Evolutionary conservation across 2,797 vertebrate genomes (phyloP).

Genomic region (Brachymystax lenok): DNA sequence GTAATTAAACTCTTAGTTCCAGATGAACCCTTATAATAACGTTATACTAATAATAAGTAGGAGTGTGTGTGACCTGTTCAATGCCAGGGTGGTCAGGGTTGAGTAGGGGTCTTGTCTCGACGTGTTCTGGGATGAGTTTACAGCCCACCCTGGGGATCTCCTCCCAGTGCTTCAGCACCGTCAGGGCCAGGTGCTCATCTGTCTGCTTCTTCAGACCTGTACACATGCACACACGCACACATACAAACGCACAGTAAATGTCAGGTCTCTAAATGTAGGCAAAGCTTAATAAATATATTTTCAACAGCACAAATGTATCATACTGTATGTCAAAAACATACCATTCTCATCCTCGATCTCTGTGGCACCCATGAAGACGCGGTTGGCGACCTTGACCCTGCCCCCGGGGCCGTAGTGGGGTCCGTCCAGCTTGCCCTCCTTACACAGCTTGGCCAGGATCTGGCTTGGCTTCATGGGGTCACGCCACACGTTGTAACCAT

Average conservation of each 20-base stretch:
- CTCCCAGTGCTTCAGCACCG: constrained; percentile 89
- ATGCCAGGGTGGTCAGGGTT: constrained; percentile 96
- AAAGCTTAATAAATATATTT: background rate
- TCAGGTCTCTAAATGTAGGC: background rate
- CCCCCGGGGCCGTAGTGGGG: constrained; percentile 92
- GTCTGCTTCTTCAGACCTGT: constrained; percentile 92
- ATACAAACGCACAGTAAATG: background rate
- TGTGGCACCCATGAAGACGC: constrained; percentile 84
- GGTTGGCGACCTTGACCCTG: constrained; percentile 90
- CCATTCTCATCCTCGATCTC: constrained; percentile 96
- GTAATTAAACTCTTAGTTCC: no score
- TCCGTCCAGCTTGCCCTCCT: constrained; percentile 90
- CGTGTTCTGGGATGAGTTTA: constrained; percentile 90
- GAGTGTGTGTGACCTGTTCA: constrained; percentile 80
- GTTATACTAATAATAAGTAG: background rate
- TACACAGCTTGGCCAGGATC: constrained; percentile 90
- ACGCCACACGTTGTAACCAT: constrained; percentile 94
- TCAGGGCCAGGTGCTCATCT: constrained; percentile 91
- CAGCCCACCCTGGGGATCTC: constrained; percentile 90
- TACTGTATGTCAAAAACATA: constrained; percentile 50
- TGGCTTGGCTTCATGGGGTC: constrained; percentile 94
- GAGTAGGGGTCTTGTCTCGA: constrained; percentile 91
- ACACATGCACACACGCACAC: background rate
- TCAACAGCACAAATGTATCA: background rate
- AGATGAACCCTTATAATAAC: background rate